These are phyloP conservation scores for Benitochromis conjunctus DNA, from an alignment of 2,113 vertebrate species.

Conservation along the genomic window DNA sequence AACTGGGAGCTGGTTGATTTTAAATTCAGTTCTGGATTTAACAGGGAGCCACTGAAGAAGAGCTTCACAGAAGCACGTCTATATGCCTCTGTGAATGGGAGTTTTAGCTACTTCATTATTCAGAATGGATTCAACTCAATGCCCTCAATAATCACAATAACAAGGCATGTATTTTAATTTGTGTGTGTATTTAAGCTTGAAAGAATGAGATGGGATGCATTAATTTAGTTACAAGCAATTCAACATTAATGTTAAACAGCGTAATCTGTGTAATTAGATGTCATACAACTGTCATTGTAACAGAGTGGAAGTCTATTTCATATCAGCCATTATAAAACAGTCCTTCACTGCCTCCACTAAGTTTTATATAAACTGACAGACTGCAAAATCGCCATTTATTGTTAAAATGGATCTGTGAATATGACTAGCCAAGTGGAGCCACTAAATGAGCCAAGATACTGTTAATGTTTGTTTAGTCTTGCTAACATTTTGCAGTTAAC, in stretches of 20 bases:
- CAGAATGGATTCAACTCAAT: background rate
- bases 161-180: background rate
- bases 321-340: background rate
- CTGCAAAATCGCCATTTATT: background rate
- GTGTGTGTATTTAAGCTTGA: background rate
- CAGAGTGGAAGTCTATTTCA: background rate
- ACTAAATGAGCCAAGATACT: background rate
- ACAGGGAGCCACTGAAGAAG: background rate
- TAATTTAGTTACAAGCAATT: conserved; percentile 4
- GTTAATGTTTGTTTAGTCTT: background rate
- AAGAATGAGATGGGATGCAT: conserved; percentile 7
- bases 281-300: background rate
- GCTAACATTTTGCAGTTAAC: background rate
- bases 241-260: conserved; percentile 6
- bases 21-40: background rate
- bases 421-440: background rate
- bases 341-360: background rate
- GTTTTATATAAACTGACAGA: background rate
- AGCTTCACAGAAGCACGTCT: background rate
- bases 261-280: conserved; percentile 18
- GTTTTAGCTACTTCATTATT: background rate
- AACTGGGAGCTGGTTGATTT: background rate
- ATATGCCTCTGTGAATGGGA: background rate
- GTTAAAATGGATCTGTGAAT: background rate
- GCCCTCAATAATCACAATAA: background rate